phyloP scores from a whole-genome alignment of 2,797 vertebrate species.

The Hipposideros larvatus region DNA sequence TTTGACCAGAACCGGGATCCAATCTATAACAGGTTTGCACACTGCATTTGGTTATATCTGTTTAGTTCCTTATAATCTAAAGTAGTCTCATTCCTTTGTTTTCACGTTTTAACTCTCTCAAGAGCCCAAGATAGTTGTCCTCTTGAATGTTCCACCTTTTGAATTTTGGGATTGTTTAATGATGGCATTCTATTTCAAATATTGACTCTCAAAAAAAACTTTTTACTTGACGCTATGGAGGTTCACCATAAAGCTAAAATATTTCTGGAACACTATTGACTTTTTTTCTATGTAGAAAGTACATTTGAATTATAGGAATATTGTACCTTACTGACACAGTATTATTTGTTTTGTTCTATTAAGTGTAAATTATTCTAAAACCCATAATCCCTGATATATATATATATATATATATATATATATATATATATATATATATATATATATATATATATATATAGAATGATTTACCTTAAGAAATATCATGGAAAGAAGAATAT shows the following conservation, averaged over 20 bases:
- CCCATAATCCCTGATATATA: background rate
- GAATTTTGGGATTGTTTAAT: conserved; percentile 37
- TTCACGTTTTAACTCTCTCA: background rate
- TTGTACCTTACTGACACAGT: background rate
- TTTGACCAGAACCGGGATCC: background rate
- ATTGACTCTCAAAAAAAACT: conserved; percentile 44
- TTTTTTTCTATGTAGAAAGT: conserved; percentile 58
- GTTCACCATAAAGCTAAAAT: conserved; percentile 50
- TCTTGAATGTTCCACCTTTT: background rate
- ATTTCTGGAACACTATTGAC: conserved; percentile 65
- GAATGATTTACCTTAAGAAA: background rate
- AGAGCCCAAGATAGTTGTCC: conserved; percentile 1
- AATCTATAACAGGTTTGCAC: background rate
- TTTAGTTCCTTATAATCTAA: background rate
- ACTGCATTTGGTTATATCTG: background rate
- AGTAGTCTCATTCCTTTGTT: background rate
- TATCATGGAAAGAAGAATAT: background rate
- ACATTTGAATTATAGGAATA: conserved; percentile 61
- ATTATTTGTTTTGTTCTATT: conserved; percentile 41
- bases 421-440: too few relatives aligned
- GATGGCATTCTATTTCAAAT: conserved; percentile 61
- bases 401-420: background rate
- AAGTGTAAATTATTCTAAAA: background rate
- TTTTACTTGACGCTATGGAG: conserved; percentile 30
- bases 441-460: too few relatives aligned